phyloP scores from a whole-genome alignment of 2,113 vertebrate species.

The Cavia porcellus region DNA sequence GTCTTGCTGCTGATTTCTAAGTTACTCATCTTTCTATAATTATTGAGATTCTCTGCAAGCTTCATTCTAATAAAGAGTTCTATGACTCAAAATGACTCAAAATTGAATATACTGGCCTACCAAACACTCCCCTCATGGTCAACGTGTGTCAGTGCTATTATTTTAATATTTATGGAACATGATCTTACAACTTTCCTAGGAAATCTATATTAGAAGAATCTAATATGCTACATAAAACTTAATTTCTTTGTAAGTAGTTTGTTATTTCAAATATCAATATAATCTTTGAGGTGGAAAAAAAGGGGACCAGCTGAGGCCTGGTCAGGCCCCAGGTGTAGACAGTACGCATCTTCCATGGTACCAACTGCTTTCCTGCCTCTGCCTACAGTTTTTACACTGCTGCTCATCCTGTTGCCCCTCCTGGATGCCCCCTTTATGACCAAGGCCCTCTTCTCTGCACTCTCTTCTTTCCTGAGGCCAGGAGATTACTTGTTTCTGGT shows the following conservation, averaged over 20 bases:
- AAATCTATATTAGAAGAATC: neutral
- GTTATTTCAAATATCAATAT: neutral
- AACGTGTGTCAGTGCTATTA: neutral
- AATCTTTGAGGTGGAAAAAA: neutral
- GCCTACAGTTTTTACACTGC: neutral
- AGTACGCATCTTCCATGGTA: neutral
- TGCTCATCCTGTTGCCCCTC: neutral
- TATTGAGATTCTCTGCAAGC: neutral
- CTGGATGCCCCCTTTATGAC: neutral
- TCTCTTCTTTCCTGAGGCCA: neutral
- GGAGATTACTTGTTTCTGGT: neutral
- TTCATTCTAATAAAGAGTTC: conserved; percentile 18
- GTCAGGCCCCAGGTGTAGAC: too few relatives aligned
- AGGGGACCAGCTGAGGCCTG: neutral
- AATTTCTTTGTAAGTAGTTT: neutral
- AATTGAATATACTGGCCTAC: neutral
- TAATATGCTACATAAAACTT: conserved; percentile 29
- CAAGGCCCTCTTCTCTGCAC: neutral
- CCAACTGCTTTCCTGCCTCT: neutral
- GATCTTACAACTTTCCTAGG: neutral
- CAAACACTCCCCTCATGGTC: neutral
- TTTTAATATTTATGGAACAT: neutral
- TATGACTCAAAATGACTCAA: conserved; percentile 5
- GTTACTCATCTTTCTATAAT: neutral
- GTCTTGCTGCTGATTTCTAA: neutral